A percentile compares a stretch with the other conserved stretches of the same genome.
These are phyloP conservation scores for Conger conger DNA, from an alignment of 2,113 vertebrate genomes.

Conservation along the genomic window DNA sequence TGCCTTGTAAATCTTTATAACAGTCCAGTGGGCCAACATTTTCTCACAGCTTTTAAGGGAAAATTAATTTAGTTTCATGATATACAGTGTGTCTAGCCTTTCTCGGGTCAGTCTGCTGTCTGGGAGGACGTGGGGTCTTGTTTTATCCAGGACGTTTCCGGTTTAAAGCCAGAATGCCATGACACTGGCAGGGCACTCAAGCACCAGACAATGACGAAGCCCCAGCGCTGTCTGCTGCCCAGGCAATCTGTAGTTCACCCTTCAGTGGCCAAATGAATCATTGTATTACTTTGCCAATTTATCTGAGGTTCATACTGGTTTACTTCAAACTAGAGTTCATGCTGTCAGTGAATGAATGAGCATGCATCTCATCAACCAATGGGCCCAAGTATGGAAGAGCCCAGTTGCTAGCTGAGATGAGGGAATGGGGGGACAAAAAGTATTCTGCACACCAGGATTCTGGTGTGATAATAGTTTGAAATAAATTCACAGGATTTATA, in stretches of 20 bases:
- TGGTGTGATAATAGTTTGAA: background rate
- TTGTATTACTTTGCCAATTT: background rate
- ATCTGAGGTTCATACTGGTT: background rate
- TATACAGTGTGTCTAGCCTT: background rate
- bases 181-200: background rate
- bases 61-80: constrained; percentile 15
- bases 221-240: background rate
- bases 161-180: background rate
- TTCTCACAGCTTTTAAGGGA: constrained; percentile 14
- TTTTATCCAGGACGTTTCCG: background rate
- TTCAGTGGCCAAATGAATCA: background rate
- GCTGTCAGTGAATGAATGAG: background rate
- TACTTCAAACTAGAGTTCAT: background rate
- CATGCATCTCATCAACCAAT: background rate
- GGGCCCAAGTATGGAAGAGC: background rate
- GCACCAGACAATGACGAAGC: background rate
- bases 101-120: background rate
- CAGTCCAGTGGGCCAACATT: constrained; percentile 15
- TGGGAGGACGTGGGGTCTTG: background rate
- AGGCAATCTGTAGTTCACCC: background rate
- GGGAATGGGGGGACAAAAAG: background rate
- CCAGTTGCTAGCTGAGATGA: background rate
- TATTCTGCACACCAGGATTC: background rate
- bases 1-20: constrained; percentile 8
- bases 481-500: background rate